These are phyloP conservation scores for Caranx melampygus DNA, from an alignment of 2,113 vertebrate genomes.

Conservation along the genomic window DNA sequence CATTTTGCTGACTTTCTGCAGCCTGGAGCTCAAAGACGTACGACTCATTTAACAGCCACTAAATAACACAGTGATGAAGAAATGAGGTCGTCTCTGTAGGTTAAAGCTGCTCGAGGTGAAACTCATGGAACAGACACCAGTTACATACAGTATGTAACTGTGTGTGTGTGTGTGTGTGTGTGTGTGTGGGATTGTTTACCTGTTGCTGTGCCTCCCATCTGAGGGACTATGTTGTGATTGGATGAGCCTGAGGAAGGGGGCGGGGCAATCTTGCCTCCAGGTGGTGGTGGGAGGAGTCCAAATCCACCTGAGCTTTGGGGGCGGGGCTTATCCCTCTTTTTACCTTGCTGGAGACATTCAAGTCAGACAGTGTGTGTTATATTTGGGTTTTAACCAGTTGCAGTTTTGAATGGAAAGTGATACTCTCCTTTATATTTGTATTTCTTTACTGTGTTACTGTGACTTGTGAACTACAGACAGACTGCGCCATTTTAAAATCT, in stretches of 20 bases:
- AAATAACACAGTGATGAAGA: neutral
- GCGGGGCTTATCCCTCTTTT: slow-evolving; percentile 91
- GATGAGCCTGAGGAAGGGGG: slow-evolving; percentile 79
- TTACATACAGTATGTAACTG: too few species aligned
- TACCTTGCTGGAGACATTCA: slow-evolving; percentile 82
- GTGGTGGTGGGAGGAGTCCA: slow-evolving; percentile 92
- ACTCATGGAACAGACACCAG: neutral
- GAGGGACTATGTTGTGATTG: slow-evolving; percentile 80
- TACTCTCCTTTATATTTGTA: neutral
- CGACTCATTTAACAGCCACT: neutral
- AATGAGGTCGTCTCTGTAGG: slow-evolving; percentile 8
- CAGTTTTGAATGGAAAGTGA: too few species aligned
- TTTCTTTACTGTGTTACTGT: neutral
- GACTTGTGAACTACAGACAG: too few species aligned
- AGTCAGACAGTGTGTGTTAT: neutral
- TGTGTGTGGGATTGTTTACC: slow-evolving; percentile 51
- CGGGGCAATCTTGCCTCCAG: slow-evolving; percentile 88
- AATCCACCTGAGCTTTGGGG: slow-evolving; percentile 85
- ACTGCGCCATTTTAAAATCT: neutral
- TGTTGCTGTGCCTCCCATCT: slow-evolving; percentile 56
- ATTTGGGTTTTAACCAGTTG: neutral
- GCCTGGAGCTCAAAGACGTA: slow-evolving; percentile 7
- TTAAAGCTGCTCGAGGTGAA: neutral
- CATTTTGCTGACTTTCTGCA: slow-evolving; percentile 1
- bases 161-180: too few species aligned